Percentiles rank a stretch among this genome's conserved stretches.
These are phyloP conservation scores for Drosophila mauritiana DNA, from an alignment of 1,140 invertebrate genomes.

Conservation along the genomic window DNA sequence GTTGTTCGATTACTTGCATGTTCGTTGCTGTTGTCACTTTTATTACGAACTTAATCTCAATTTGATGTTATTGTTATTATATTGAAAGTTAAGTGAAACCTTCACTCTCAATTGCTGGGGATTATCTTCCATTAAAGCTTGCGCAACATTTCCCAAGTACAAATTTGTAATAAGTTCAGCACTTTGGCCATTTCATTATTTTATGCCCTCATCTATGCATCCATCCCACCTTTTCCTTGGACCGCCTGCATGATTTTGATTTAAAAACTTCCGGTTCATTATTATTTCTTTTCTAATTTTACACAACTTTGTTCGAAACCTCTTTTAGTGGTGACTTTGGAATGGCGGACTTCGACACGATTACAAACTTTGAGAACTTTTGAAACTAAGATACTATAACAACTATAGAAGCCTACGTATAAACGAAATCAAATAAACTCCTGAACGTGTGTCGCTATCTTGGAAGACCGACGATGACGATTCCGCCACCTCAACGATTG, in stretches of 20 bases:
- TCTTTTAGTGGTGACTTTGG: slow-evolving; percentile 74
- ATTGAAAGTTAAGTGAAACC: neutral
- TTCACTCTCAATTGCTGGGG: neutral
- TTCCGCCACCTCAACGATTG: slow-evolving; percentile 26
- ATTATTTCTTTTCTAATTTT: slow-evolving; percentile 52
- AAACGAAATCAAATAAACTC: slow-evolving; percentile 50
- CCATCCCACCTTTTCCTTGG: neutral
- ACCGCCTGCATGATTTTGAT: slow-evolving; percentile 8
- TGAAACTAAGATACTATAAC: slow-evolving; percentile 16
- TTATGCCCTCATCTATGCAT: slow-evolving; percentile 1
- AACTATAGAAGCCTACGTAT: slow-evolving; percentile 34
- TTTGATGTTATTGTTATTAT: slow-evolving; percentile 31
- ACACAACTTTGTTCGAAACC: slow-evolving; percentile 20
- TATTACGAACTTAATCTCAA: slow-evolving; percentile 23
- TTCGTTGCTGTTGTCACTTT: slow-evolving; percentile 32
- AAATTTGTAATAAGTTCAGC: neutral
- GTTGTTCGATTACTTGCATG: slow-evolving; percentile 20
- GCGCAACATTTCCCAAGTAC: neutral
- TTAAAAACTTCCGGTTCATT: slow-evolving; percentile 5
- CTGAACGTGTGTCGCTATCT: slow-evolving; percentile 48
- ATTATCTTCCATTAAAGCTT: slow-evolving; percentile 5
- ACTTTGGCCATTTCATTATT: slow-evolving; percentile 27
- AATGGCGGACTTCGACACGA: slow-evolving; percentile 76
- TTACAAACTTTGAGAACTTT: slow-evolving; percentile 65
- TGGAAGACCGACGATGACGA: slow-evolving; percentile 54